A percentile compares a stretch with the other conserved stretches of the same genome.
Evolutionary conservation across 2,113 vertebrate species (phyloP).

Genomic region (Benitochromis conjunctus): DNA sequence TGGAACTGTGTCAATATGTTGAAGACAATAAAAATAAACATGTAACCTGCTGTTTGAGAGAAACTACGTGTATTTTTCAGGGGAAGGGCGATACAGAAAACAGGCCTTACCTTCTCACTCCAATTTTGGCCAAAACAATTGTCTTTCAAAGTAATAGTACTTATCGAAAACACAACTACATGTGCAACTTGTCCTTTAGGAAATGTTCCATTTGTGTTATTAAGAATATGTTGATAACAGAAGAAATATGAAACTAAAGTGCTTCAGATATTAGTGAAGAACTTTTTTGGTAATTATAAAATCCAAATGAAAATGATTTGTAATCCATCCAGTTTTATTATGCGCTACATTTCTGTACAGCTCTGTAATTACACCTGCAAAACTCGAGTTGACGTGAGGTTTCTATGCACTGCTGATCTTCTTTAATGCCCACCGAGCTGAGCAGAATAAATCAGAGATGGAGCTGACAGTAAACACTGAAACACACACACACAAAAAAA

Average conservation of each 20-base stretch:
- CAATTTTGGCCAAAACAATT: background rate
- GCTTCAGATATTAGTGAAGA: background rate
- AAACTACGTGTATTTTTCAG: background rate
- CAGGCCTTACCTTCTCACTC: background rate
- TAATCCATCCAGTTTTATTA: background rate
- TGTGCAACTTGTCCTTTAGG: background rate
- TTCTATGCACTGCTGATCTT: background rate
- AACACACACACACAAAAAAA: background rate
- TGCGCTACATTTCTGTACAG: background rate
- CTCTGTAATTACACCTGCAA: background rate
- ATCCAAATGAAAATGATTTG: background rate
- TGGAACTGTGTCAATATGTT: background rate
- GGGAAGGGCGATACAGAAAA: background rate
- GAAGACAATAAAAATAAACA: background rate
- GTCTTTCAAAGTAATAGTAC: background rate
- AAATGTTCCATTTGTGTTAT: background rate
- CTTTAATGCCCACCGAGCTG: background rate
- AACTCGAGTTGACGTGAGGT: background rate
- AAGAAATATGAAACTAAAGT: background rate
- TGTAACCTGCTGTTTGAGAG: background rate
- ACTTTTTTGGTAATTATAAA: background rate
- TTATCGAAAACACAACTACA: fast-evolving
- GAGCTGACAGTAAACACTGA: background rate
- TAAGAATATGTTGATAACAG: background rate
- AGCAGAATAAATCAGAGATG: background rate